A percentile compares a stretch with the other conserved stretches of the same genome.
phyloP scores from a whole-genome alignment of 2,888 invertebrate genomes.

The Dasypogon diadema region DNA sequence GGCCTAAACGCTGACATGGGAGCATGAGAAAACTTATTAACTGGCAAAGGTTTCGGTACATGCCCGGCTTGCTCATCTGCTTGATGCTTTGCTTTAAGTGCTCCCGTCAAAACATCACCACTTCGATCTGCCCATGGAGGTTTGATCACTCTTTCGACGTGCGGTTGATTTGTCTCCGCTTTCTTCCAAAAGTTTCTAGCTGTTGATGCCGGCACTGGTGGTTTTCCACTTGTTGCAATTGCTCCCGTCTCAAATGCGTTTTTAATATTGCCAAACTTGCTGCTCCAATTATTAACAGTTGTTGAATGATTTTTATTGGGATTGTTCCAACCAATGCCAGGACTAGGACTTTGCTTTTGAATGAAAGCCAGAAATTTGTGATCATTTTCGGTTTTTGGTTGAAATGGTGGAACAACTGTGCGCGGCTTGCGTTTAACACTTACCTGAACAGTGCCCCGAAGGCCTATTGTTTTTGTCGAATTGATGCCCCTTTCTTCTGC shows the following conservation, averaged over 20 bases:
- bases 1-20: constrained; percentile 82
- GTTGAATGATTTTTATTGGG: constrained; percentile 61
- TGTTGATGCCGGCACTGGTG: constrained; percentile 69
- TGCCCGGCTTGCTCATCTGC: not conserved
- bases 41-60: constrained; percentile 70
- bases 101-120: constrained; percentile 24
- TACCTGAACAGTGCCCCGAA: constrained; percentile 73
- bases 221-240: constrained; percentile 66
- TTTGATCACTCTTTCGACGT: constrained; percentile 55
- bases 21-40: constrained; percentile 82
- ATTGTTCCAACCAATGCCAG: constrained; percentile 65
- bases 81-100: constrained; percentile 1
- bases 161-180: constrained; percentile 68
- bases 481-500: constrained; percentile 63
- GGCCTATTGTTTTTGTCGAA: constrained; percentile 68
- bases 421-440: constrained; percentile 69
- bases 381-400: constrained; percentile 88
- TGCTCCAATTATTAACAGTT: constrained; percentile 80
- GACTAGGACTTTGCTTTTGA: constrained; percentile 76
- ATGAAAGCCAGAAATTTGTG: constrained; percentile 86
- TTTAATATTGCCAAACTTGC: constrained; percentile 85
- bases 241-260: constrained; percentile 77
- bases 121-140: constrained; percentile 43
- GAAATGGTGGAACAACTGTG: constrained; percentile 75
- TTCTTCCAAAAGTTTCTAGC: constrained; percentile 75